A percentile compares a stretch with the other conserved stretches of the same genome.
These are phyloP conservation scores for Lathronympha strigana DNA, from an alignment of 2,888 invertebrate species.

Conservation along the genomic window DNA sequence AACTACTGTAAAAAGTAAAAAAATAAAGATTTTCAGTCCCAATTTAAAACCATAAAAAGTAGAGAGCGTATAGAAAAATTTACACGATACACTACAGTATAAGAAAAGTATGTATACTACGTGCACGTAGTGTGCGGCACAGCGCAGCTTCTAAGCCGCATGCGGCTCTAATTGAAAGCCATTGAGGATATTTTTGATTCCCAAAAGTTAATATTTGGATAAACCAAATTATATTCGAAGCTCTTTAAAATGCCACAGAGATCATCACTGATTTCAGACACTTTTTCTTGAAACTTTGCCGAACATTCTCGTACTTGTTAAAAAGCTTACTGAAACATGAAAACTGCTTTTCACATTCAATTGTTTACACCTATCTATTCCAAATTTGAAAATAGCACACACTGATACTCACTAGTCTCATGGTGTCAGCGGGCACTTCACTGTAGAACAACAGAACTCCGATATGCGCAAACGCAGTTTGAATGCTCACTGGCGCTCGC, in stretches of 20 bases:
- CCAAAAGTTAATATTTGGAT: neutral
- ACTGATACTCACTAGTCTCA: constrained; percentile 76
- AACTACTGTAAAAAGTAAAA: neutral
- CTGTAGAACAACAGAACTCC: constrained; percentile 24
- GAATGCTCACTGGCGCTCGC: constrained; percentile 51
- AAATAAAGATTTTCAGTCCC: neutral
- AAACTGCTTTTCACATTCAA: neutral
- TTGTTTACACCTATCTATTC: neutral
- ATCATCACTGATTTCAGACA: no score
- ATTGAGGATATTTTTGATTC: no score
- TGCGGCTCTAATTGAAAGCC: no score
- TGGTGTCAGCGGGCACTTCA: constrained; percentile 57
- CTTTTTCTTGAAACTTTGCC: neutral
- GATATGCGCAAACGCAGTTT: constrained; percentile 20
- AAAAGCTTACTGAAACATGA: constrained; percentile 21
- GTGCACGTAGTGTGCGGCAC: no score
- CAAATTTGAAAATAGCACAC: constrained; percentile 41
- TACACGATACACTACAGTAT: no score
- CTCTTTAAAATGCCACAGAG: neutral
- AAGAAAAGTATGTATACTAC: no score
- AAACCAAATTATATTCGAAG: neutral
- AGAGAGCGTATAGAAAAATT: no score
- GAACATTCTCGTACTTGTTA: neutral
- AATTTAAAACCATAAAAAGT: neutral
- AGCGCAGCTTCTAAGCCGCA: no score